Evolutionary conservation across 2,113 vertebrate genomes (phyloP).

Genomic region (Stegostoma tigrinum): DNA sequence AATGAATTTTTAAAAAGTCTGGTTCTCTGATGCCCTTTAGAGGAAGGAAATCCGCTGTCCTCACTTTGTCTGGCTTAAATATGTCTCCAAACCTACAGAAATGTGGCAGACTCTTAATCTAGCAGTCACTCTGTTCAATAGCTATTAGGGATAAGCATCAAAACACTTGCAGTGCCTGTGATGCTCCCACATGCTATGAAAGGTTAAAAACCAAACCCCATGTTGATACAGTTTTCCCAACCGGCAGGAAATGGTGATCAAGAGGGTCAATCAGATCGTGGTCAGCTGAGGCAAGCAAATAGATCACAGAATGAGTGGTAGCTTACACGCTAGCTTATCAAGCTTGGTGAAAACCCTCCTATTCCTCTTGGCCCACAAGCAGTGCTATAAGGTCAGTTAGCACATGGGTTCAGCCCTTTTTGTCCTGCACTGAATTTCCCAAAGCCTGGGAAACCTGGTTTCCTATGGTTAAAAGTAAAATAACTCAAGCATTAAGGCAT

Average conservation of each 20-base stretch:
- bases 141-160: too few relatives aligned
- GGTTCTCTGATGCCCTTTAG: too few relatives aligned
- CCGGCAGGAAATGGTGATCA: neutral
- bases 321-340: neutral
- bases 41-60: too few relatives aligned
- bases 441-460: neutral
- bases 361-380: neutral
- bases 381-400: neutral
- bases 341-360: neutral
- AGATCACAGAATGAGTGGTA: too few relatives aligned
- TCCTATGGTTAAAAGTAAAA: neutral
- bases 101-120: too few relatives aligned
- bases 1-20: too few relatives aligned
- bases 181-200: too few relatives aligned
- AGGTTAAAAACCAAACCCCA: too few relatives aligned
- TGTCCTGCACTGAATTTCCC: neutral
- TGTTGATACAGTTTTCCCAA: neutral
- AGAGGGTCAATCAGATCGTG: neutral
- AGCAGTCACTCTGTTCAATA: too few relatives aligned
- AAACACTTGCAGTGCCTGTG: too few relatives aligned
- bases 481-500: neutral
- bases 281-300: neutral
- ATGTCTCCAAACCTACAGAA: too few relatives aligned
- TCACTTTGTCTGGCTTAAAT: too few relatives aligned
- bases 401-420: neutral